Evolutionary conservation across 2,888 invertebrate genomes (phyloP).

Genomic region (Latrodectus elegans): DNA sequence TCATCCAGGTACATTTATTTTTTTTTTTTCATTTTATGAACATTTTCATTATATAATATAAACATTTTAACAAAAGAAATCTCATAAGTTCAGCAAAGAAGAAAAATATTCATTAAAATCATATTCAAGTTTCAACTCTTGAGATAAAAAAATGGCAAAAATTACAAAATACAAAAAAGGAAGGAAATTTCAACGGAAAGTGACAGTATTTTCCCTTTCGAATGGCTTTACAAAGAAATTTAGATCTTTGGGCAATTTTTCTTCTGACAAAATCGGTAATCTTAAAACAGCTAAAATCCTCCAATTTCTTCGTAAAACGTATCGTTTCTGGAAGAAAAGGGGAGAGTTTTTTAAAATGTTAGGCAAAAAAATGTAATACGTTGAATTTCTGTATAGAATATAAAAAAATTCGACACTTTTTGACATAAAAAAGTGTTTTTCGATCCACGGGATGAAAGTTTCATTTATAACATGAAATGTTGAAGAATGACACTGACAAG

Average conservation of each 20-base stretch:
- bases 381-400: not conserved
- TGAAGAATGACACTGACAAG: constrained; percentile 43
- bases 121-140: too few relatives aligned
- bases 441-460: constrained; percentile 57
- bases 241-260: constrained; percentile 25
- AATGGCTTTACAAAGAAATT: not conserved
- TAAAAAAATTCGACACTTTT: constrained; percentile 19
- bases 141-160: not conserved
- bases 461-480: constrained; percentile 59
- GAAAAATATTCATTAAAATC: too few relatives aligned
- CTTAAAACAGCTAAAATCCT: constrained; percentile 31
- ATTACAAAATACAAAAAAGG: not conserved
- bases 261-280: constrained; percentile 21
- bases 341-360: not conserved
- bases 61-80: too few relatives aligned
- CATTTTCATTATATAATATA: too few relatives aligned
- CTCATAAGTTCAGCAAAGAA: too few relatives aligned
- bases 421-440: constrained; percentile 24
- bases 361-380: constrained; percentile 17
- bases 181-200: not conserved
- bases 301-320: constrained; percentile 42
- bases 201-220: not conserved
- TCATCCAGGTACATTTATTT: too few relatives aligned
- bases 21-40: too few relatives aligned
- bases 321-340: not conserved